Base-by-base conservation (phyloP, 2,888 invertebrate genomes). In the Sarcophaga rosellei region DNA sequence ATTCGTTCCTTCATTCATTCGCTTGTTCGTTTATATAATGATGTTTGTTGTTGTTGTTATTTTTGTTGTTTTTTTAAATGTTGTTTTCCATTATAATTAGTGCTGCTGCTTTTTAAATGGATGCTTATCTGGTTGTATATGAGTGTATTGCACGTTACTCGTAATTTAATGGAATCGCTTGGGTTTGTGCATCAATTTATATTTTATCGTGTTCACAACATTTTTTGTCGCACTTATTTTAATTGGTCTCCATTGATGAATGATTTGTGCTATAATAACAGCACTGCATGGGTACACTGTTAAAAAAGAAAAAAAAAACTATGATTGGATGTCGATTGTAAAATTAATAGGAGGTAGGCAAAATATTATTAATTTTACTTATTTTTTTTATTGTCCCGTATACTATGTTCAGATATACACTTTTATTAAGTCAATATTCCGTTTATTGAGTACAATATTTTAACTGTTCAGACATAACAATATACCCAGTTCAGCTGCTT, bases 221-320 rank as follows among this genome's bases (percentile, higher is more conserved):
- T 84, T 81, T 70, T 86, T 87, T 84, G 88, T 90, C 84, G 89
- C 88, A 90, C 88, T 89, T 87, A 84, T 89, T 91, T 90, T 92
- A 91, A 91, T 91, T 91, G 90, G 90, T 89, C 91, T 89, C 91
- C 90, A 91, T 91, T 90, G 92, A 92, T 91, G 90, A 89, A 86
- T 87, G 88, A 81, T 78, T 69, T 73, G 47, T 17, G 15, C 63
- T 69, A 10, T 53, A 53, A 66, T 44, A 53, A 23, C 25, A n/a
- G 65, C 17, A 53, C 53, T 53, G 53, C 53, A 17, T 17, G 53
- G 12, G 21, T 72, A 87, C 79, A 86, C 72, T 72, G 81, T 44
- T 59, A 70, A 25, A 65, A 74, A 20, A 8, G 23, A 47, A 20
- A 20, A 8, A 45, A 47, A 20, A 10, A 45, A 35, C 6, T 35